Evolutionary conservation across 2,797 vertebrate genomes (phyloP).

Genomic region (Falco novaeseelandiae): DNA sequence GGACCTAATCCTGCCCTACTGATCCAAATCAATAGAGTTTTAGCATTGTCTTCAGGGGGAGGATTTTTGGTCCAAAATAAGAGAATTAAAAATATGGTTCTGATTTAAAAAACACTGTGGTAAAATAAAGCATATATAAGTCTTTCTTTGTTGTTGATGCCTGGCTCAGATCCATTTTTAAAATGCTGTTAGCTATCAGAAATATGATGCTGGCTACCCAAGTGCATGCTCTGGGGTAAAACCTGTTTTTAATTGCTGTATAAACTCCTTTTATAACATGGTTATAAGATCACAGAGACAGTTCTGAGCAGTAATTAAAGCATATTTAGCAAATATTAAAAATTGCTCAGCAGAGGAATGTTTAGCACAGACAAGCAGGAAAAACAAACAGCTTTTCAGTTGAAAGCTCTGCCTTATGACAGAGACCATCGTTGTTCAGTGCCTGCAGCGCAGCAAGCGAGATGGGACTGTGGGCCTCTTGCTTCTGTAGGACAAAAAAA

Average conservation of each 20-base stretch:
- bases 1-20: background rate
- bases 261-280: slow-evolving; percentile 25
- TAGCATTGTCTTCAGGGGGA: background rate
- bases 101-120: background rate
- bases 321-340: slow-evolving; percentile 56
- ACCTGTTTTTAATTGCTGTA: slow-evolving; percentile 40
- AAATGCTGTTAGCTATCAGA: slow-evolving; percentile 28
- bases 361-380: background rate
- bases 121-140: background rate
- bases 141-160: background rate
- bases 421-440: background rate
- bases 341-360: background rate
- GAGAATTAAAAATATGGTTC: background rate
- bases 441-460: background rate
- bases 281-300: slow-evolving; percentile 28
- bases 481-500: background rate
- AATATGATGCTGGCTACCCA: background rate
- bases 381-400: slow-evolving; percentile 6
- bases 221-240: slow-evolving; percentile 18
- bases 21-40: background rate
- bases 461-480: background rate
- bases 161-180: slow-evolving; percentile 32
- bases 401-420: background rate
- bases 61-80: background rate
- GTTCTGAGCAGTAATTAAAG: slow-evolving; percentile 8